These are phyloP conservation scores for Petrosia ficiformis DNA, from an alignment of 37 sponge, comb jelly and placozoan genomes.

Conservation along the genomic window DNA sequence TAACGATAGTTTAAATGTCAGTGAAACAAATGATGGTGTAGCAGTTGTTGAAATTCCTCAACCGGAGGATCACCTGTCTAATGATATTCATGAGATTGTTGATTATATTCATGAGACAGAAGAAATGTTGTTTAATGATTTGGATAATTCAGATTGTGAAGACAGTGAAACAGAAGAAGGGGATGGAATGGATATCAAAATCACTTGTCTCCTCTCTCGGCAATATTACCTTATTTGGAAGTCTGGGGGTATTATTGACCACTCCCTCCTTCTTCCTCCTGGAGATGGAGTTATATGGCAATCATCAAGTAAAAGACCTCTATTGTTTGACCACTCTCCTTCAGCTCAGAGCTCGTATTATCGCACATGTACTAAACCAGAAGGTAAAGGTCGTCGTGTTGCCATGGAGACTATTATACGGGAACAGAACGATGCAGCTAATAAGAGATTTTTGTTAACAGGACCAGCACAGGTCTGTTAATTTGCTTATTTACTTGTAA, in stretches of 20 bases:
- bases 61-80: neutral
- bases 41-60: neutral
- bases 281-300: slow-evolving; percentile 50
- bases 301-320: slow-evolving; percentile 8
- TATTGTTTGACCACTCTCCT: slow-evolving; percentile 35
- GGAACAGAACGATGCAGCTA: slow-evolving; percentile 12
- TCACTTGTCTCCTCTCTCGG: neutral
- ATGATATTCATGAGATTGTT: neutral
- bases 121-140: neutral
- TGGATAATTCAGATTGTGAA: neutral
- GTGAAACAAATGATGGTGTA: neutral
- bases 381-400: neutral
- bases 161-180: neutral
- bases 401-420: slow-evolving; percentile 22
- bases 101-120: neutral
- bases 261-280: slow-evolving; percentile 46
- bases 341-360: slow-evolving; percentile 43
- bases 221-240: slow-evolving; percentile 60
- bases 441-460: slow-evolving; percentile 51
- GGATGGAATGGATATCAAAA: neutral
- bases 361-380: slow-evolving; percentile 60
- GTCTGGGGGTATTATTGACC: slow-evolving; percentile 8
- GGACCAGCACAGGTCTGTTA: too few relatives aligned
- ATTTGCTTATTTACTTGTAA: neutral
- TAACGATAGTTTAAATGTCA: too few relatives aligned